Evolutionary conservation across 2,888 invertebrate species (phyloP).

Genomic region (Ophion costatus): DNA sequence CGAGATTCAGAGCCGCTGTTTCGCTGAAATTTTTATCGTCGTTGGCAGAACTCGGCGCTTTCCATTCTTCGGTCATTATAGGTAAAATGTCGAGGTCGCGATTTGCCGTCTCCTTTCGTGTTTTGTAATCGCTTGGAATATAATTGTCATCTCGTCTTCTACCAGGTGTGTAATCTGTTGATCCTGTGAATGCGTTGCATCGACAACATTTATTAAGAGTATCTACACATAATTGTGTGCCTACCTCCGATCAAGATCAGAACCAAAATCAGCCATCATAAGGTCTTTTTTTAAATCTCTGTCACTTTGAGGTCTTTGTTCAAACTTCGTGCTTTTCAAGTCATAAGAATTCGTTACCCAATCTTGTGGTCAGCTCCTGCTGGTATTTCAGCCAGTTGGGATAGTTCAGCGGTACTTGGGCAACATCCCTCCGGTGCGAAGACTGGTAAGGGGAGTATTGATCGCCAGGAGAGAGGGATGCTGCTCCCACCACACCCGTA

Average conservation of each 20-base stretch:
- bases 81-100: slow-evolving; percentile 36
- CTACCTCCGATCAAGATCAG: neutral
- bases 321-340: slow-evolving; percentile 1
- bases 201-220: neutral
- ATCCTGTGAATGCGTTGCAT: slow-evolving; percentile 62
- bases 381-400: slow-evolving; percentile 69
- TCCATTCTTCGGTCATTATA: slow-evolving; percentile 30
- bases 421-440: slow-evolving; percentile 73
- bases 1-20: slow-evolving; percentile 2
- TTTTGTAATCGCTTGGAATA: slow-evolving; percentile 30
- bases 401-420: slow-evolving; percentile 73
- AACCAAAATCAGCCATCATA: neutral
- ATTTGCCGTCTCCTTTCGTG: slow-evolving; percentile 32
- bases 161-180: slow-evolving; percentile 44
- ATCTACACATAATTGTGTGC: neutral
- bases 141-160: slow-evolving; percentile 34
- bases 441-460: slow-evolving; percentile 80
- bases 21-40: slow-evolving; percentile 19
- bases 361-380: slow-evolving; percentile 50
- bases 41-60: neutral
- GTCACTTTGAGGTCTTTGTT: neutral
- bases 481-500: slow-evolving; percentile 76
- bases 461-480: slow-evolving; percentile 76
- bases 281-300: neutral
- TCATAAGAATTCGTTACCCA: slow-evolving; percentile 46